Conservation (phyloP, 2,888 invertebrate genomes). For the Tupiocoris notatus region DNA sequence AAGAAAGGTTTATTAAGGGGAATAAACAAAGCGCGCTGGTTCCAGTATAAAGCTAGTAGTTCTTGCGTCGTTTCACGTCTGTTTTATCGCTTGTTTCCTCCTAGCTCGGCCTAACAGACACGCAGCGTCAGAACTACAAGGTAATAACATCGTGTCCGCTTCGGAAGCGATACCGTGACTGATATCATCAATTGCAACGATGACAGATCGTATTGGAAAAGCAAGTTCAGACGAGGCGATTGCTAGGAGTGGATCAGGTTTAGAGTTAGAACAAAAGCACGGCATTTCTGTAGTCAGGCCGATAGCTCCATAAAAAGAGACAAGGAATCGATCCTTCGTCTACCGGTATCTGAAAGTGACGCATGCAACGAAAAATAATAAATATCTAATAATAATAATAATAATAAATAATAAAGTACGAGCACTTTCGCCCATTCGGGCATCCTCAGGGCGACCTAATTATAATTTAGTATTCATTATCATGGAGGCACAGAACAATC, state of each 20-base stretch:
- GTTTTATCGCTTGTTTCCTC: background rate
- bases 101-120: background rate
- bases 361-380: no score
- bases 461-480: no score
- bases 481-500: no score
- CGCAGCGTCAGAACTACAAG: background rate
- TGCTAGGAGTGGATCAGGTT: background rate
- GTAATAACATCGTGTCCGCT: background rate
- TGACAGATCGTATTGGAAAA: background rate
- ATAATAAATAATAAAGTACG: no score
- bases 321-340: no score
- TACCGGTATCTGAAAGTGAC: no score
- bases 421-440: no score
- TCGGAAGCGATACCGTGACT: background rate
- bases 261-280: no score
- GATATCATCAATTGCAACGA: background rate
- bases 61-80: background rate
- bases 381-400: no score
- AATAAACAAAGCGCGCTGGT: background rate
- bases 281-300: no score
- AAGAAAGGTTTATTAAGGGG: slow-evolving; percentile 10
- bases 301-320: no score
- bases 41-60: background rate
- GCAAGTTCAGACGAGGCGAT: background rate
- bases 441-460: no score